Base-by-base conservation (phyloP, 1,140 invertebrate genomes). In the Parapsyche elsis region DNA sequence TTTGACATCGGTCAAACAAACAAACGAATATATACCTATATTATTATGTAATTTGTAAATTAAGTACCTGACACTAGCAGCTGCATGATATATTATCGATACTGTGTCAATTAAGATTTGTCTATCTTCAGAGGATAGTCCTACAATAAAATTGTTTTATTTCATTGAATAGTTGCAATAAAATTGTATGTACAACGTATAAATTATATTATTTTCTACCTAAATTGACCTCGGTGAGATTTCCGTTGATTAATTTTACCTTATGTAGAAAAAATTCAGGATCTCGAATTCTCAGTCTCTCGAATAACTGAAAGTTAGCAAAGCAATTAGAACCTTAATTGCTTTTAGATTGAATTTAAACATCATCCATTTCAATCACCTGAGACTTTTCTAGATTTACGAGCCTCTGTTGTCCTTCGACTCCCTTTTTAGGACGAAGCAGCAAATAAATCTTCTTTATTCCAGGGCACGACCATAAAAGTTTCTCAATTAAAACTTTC, bases 71-170 rank as follows among this genome's bases (percentile, higher is more conserved):
- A 99, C 94, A 78, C 95, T 98, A 0, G 98, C 98, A 0, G 98
- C 98, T 0, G 94, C 94, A 85, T 99, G 97, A 86, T 97, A 98
- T 5, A 99, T 92, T 12, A 99, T 89, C 1, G 94, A 93, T 0
- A 98, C 94, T 84, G 93, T 91, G 1, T 94, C 90, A 0, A 97
- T 88, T 0, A 98, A 85, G 0, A 91, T 80, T 79, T 89, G 84
- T 80, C 91, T 89, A 67, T 93, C 92, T 70, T 90, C 85, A 7
- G 85, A 81, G 1, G 87, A 85, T 14, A 92, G 83, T 76, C 92
- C 92, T 88, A 84, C 77, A 88, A 86, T 45, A 49, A 71, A 44
- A 9, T 75, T 5, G 19, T 26, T 78, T 76, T 19, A 46, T 7
- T 46, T 46, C 5, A 46, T 12, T 46, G 45, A 7, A 7, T 12